Percentiles rank a stretch among this genome's conserved stretches.
These are phyloP conservation scores for Pseudomyrmex concolor DNA, from an alignment of 1,140 invertebrate species.

Conservation along the genomic window DNA sequence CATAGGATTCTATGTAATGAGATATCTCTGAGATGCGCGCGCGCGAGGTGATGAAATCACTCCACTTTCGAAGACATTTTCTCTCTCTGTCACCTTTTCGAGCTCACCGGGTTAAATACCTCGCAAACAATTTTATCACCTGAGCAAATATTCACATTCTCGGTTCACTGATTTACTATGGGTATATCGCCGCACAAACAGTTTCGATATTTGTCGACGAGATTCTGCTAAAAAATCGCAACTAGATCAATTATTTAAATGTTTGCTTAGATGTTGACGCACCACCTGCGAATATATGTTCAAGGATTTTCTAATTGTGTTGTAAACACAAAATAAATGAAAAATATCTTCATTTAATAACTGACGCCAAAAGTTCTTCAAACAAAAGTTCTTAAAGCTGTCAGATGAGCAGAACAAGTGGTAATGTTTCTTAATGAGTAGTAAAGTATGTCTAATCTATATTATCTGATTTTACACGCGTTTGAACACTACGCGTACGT, in stretches of 20 bases:
- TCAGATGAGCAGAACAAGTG: no score
- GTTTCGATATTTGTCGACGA: conserved; percentile 10
- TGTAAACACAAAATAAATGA: no score
- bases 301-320: no score
- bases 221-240: no score
- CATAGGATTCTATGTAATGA: neutral
- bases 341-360: no score
- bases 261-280: no score
- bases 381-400: no score
- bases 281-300: neutral
- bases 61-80: conserved; percentile 40
- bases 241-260: neutral
- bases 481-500: no score
- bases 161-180: conserved; percentile 8
- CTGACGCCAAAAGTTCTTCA: no score
- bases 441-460: no score
- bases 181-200: neutral
- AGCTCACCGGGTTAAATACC: conserved; percentile 16
- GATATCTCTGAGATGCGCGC: neutral
- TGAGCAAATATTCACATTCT: conserved; percentile 40
- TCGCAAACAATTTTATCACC: conserved; percentile 71
- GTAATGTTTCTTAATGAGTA: no score
- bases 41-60: conserved; percentile 48
- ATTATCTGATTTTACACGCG: no score
- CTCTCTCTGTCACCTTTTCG: conserved; percentile 30